Conservation (phyloP, 2,797 vertebrate genomes). For the Alectoris magna region DNA sequence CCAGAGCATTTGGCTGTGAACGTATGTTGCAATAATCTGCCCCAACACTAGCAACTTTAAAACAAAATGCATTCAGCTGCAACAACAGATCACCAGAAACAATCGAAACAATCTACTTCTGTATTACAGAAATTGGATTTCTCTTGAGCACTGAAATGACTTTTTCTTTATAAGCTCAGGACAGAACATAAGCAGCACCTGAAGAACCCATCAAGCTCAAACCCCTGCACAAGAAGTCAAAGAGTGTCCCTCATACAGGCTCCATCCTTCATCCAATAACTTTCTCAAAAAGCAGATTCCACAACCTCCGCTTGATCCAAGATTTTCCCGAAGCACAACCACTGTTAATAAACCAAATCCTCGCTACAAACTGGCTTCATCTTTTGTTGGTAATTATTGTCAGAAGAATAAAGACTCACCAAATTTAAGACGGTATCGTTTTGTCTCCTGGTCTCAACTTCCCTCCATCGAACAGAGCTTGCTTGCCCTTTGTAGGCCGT, state of each 20-base stretch:
- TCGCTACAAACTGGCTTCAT: background rate
- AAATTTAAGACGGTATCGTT: background rate
- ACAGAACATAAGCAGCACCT: background rate
- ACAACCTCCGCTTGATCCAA: background rate
- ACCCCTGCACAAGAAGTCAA: rapidly evolving
- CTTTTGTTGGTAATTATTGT: background rate
- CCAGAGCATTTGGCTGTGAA: background rate
- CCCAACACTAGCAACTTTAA: background rate
- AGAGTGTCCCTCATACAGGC: background rate
- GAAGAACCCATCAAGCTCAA: background rate
- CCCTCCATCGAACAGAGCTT: background rate
- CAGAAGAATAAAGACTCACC: background rate
- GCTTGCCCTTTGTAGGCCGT: background rate
- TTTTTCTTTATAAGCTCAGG: background rate
- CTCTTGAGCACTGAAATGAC: background rate
- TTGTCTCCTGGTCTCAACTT: background rate
- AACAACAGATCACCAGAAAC: background rate
- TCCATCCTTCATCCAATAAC: background rate
- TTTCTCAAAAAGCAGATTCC: background rate
- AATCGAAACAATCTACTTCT: background rate
- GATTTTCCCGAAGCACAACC: background rate
- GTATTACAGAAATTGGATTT: background rate
- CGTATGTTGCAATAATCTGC: background rate
- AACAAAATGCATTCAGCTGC: background rate
- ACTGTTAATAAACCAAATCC: background rate